Conservation (phyloP, 2,888 invertebrate genomes). For the Calameuta idolon region DNA sequence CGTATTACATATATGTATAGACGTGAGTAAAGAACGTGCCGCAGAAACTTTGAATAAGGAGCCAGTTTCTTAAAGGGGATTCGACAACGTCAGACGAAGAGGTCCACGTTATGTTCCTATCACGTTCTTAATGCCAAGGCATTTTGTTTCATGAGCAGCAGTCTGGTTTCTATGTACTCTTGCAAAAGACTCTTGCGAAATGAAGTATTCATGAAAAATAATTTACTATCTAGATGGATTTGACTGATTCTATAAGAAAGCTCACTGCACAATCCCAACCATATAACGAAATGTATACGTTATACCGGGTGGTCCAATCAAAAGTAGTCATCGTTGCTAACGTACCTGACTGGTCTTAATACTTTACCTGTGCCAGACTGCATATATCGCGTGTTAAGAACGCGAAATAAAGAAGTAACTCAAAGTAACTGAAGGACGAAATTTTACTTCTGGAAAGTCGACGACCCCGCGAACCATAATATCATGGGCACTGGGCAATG, state of each 20-base stretch:
- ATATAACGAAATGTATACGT: not conserved
- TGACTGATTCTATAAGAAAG: not conserved
- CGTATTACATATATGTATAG: not conserved
- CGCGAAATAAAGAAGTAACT: not conserved
- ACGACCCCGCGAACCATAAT: conserved; percentile 1
- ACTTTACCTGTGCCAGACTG: not conserved
- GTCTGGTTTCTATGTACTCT: not conserved
- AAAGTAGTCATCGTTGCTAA: not conserved
- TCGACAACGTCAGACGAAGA: conserved; percentile 2
- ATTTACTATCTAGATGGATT: not conserved
- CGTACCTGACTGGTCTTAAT: not conserved
- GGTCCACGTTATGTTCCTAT: not conserved
- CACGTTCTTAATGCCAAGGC: conserved; percentile 8
- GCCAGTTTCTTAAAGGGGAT: not conserved
- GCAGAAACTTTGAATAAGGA: not conserved
- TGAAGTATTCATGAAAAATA: not conserved
- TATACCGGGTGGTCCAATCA: not conserved
- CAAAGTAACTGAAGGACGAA: not conserved
- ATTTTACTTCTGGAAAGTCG: not conserved
- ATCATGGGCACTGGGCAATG: not conserved
- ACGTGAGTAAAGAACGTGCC: not conserved
- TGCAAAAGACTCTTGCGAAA: conserved; percentile 1
- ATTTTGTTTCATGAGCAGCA: not conserved
- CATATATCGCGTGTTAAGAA: not conserved
- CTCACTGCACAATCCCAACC: not conserved